A percentile compares a stretch with the other conserved stretches of the same genome.
These are phyloP conservation scores for Etheostoma nigrum DNA, from an alignment of 2,797 vertebrate species.

Conservation along the genomic window DNA sequence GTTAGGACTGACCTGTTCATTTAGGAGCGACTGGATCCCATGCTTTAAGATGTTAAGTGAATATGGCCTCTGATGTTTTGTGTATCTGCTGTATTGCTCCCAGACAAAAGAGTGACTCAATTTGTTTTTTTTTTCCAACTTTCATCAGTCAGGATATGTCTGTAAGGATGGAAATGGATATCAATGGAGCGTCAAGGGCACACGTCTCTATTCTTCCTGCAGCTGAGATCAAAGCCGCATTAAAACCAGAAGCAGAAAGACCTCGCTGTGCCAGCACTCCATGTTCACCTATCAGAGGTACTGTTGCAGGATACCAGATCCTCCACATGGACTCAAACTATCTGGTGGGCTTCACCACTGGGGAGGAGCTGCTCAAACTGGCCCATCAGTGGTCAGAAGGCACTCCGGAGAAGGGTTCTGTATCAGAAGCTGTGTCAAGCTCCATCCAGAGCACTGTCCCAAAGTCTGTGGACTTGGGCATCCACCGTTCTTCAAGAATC, in stretches of 20 bases:
- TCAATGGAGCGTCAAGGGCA: conserved; percentile 90
- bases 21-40: too few species aligned
- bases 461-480: conserved; percentile 88
- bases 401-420: conserved; percentile 82
- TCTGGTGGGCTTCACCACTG: conserved; percentile 95
- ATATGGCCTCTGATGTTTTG: background rate
- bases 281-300: conserved; percentile 92
- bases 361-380: conserved; percentile 94
- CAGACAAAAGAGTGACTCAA: conserved; percentile 2
- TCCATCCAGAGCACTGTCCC: conserved; percentile 71
- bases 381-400: conserved; percentile 89
- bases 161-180: conserved; percentile 92
- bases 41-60: background rate
- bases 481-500: conserved; percentile 88
- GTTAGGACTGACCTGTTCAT: too few species aligned
- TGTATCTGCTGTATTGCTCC: background rate
- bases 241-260: conserved; percentile 88
- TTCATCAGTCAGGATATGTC: conserved; percentile 75
- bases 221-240: conserved; percentile 84
- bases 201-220: conserved; percentile 86
- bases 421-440: conserved; percentile 81
- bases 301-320: conserved; percentile 94
- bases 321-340: conserved; percentile 99
- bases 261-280: conserved; percentile 96
- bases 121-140: conserved; percentile 10